phyloP scores from a whole-genome alignment of 2,888 invertebrate species.

The Synanthedon vespiformis region DNA sequence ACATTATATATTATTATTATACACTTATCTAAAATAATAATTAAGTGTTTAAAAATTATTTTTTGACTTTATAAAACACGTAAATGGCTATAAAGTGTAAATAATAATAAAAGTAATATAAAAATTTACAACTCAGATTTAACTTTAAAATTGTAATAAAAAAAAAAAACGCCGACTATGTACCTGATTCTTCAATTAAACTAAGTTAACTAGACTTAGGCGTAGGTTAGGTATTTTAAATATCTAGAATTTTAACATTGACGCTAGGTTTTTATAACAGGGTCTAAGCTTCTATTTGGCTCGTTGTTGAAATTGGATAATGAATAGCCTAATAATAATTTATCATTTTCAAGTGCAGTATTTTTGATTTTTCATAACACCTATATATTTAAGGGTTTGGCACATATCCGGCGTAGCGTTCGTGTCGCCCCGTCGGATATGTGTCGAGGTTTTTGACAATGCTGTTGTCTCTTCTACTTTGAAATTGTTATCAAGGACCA shows the following conservation, averaged over 20 bases:
- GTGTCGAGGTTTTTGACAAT: constrained; percentile 6
- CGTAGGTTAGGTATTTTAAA: constrained; percentile 50
- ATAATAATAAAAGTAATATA: constrained; percentile 21
- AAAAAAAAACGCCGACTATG: constrained; percentile 56
- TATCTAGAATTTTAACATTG: constrained; percentile 54
- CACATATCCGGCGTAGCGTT: too few species aligned
- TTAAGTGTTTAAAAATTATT: not conserved
- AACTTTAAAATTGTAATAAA: constrained; percentile 19
- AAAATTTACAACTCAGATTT: constrained; percentile 29
- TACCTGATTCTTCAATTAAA: constrained; percentile 69
- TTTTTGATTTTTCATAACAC: too few species aligned
- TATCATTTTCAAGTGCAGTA: too few species aligned
- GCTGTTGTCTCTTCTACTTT: constrained; percentile 33
- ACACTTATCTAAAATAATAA: not conserved
- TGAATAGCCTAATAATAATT: too few species aligned
- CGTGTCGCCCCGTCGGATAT: too few species aligned
- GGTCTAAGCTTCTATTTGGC: constrained; percentile 46
- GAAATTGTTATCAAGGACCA: constrained; percentile 1
- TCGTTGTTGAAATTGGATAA: constrained; percentile 8
- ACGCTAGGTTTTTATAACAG: constrained; percentile 60
- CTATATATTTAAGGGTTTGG: too few species aligned
- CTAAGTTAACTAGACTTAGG: constrained; percentile 56
- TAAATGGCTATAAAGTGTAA: constrained; percentile 30
- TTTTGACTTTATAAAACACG: constrained; percentile 25
- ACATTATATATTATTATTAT: too few species aligned